phyloP scores from a whole-genome alignment of 1,140 invertebrate species.

The Drosophila jambulina region DNA sequence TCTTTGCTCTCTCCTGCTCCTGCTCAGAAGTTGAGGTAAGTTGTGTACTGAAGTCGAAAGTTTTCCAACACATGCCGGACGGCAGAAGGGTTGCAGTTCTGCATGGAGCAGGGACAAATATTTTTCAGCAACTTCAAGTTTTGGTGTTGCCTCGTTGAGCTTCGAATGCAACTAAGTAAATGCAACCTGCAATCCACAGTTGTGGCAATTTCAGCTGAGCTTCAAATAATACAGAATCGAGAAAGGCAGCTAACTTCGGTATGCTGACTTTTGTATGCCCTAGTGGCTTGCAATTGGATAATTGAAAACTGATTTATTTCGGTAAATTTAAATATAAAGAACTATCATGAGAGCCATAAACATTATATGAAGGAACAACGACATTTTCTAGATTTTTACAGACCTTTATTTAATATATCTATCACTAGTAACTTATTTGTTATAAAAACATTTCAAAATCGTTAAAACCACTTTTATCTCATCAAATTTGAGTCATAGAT shows the following conservation, averaged over 20 bases:
- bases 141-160: slow-evolving; percentile 23
- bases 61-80: slow-evolving; percentile 40
- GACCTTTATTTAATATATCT: too few species aligned
- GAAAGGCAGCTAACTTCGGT: neutral
- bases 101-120: slow-evolving; percentile 48
- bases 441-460: neutral
- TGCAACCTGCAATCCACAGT: slow-evolving; percentile 39
- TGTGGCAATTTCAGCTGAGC: neutral
- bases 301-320: neutral
- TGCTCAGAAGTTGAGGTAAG: slow-evolving; percentile 74
- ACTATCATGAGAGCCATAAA: too few species aligned
- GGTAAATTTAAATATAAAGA: too few species aligned
- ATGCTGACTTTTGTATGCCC: neutral
- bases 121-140: slow-evolving; percentile 58
- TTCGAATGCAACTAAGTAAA: slow-evolving; percentile 58
- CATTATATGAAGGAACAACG: too few species aligned
- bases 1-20: slow-evolving; percentile 14
- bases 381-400: too few species aligned
- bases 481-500: too few species aligned
- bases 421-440: neutral
- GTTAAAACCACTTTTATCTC: too few species aligned
- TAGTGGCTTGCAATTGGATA: neutral
- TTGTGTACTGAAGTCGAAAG: slow-evolving; percentile 75
- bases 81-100: neutral
- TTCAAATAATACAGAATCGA: neutral